A percentile compares a stretch with the other conserved stretches of the same genome.
These are phyloP conservation scores for Eristalis tenax DNA, from an alignment of 2,888 invertebrate genomes.

Conservation along the genomic window DNA sequence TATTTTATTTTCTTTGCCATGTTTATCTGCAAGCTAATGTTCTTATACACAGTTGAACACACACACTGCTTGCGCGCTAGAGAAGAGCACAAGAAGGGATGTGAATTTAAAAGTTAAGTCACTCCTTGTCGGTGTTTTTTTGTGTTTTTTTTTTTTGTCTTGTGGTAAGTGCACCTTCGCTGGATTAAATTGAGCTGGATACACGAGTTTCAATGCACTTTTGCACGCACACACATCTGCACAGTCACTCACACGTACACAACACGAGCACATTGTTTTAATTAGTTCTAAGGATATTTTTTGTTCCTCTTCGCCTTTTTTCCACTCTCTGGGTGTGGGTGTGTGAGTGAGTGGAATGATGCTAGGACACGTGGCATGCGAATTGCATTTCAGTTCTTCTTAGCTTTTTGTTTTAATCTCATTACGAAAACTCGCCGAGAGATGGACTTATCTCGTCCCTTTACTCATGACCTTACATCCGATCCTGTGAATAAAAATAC, in stretches of 20 bases:
- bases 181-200: neutral
- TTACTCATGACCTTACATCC: neutral
- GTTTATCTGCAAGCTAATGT: slow-evolving; percentile 38
- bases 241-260: neutral
- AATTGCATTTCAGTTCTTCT: slow-evolving; percentile 39
- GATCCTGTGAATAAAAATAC: neutral
- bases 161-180: slow-evolving; percentile 21
- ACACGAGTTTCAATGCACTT: slow-evolving; percentile 17
- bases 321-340: neutral
- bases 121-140: neutral
- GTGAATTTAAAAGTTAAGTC: slow-evolving; percentile 43
- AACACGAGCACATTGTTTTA: slow-evolving; percentile 40
- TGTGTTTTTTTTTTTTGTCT: neutral
- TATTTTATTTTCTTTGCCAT: slow-evolving; percentile 28
- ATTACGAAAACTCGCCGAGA: slow-evolving; percentile 3
- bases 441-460: neutral
- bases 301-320: slow-evolving; percentile 1
- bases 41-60: neutral
- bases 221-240: slow-evolving; percentile 21
- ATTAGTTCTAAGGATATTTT: slow-evolving; percentile 60
- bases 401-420: slow-evolving; percentile 26
- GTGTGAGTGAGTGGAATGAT: neutral
- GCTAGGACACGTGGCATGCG: slow-evolving; percentile 37
- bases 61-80: neutral
- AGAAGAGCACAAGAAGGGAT: slow-evolving; percentile 14